Conservation (phyloP, 2,797 vertebrate genomes). For the Onychomys arenicola region DNA sequence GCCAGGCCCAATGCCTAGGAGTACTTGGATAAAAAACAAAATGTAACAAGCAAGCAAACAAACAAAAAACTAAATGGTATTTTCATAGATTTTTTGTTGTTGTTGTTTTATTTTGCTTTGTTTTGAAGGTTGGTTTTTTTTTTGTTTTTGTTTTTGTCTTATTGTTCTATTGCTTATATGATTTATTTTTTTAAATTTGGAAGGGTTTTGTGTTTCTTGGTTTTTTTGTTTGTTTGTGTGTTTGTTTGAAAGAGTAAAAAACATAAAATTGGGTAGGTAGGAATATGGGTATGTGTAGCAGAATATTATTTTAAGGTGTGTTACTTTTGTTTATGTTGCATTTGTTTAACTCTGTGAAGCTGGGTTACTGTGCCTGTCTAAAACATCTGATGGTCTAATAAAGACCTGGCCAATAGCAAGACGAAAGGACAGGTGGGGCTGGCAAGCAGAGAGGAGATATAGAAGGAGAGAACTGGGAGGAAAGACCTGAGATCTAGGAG, state of each 20-base stretch:
- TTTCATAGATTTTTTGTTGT: not conserved
- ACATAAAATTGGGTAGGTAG: not conserved
- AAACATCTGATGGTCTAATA: too few species aligned
- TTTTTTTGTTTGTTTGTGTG: not conserved
- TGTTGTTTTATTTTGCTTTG: not conserved
- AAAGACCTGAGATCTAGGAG: too few species aligned
- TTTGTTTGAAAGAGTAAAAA: not conserved
- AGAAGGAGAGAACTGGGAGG: too few species aligned
- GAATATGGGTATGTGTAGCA: not conserved
- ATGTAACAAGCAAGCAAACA: not conserved
- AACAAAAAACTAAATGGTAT: not conserved
- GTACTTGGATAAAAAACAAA: not conserved
- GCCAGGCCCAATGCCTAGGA: not conserved
- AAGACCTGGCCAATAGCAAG: too few species aligned
- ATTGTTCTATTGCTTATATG: not conserved
- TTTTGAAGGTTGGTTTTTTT: too few species aligned
- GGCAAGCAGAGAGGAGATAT: too few species aligned
- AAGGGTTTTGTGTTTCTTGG: not conserved
- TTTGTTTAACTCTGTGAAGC: too few species aligned
- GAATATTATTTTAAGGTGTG: too few species aligned
- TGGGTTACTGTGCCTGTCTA: too few species aligned
- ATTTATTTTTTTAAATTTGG: not conserved
- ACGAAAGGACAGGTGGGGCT: too few species aligned
- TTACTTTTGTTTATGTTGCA: too few species aligned
- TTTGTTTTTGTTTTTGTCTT: not conserved